Conservation (phyloP, 1,140 invertebrate genomes). For the Alviniconcha marisindica region DNA sequence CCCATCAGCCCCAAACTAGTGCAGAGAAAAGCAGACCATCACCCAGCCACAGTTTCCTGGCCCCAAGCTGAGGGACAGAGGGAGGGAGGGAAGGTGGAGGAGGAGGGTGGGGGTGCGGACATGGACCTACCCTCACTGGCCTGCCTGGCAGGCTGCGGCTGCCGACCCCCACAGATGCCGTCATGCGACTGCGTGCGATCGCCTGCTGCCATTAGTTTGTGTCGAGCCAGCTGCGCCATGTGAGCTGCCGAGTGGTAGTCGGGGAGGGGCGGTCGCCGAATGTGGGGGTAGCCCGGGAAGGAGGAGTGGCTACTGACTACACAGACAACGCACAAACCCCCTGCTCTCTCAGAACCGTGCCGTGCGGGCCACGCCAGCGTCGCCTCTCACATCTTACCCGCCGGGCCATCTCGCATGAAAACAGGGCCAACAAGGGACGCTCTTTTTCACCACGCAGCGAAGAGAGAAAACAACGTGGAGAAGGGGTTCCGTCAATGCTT, state of each 20-base stretch:
- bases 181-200: constrained; percentile 64
- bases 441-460: no score
- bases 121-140: constrained; percentile 56
- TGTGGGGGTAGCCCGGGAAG: constrained; percentile 45
- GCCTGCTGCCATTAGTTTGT: constrained; percentile 59
- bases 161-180: constrained; percentile 41
- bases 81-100: no score
- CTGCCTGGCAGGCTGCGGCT: constrained; percentile 42
- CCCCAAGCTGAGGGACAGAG: neutral
- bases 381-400: no score
- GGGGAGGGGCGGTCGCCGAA: constrained; percentile 69
- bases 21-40: neutral
- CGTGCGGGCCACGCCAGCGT: no score
- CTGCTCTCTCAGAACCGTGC: no score
- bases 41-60: no score
- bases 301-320: constrained; percentile 39
- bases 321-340: constrained; percentile 25
- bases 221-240: constrained; percentile 66
- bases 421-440: no score
- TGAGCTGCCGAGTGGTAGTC: constrained; percentile 73
- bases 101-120: no score
- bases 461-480: no score
- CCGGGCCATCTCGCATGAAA: no score
- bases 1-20: no score
- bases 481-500: no score